Evolutionary conservation across 2,888 invertebrate species (phyloP).

Genomic region (Lamellibrachia satsuma): DNA sequence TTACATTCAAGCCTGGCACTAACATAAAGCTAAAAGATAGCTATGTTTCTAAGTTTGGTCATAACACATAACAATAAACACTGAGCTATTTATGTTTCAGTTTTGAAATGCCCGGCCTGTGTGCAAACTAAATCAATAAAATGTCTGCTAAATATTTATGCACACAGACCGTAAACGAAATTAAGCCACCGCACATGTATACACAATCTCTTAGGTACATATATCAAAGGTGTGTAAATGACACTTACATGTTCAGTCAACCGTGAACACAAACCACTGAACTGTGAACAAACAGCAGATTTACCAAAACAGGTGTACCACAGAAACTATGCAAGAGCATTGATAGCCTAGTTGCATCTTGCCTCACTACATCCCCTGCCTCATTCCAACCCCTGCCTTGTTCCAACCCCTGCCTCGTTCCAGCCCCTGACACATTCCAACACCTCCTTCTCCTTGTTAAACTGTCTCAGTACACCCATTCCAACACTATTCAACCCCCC

Average conservation of each 20-base stretch:
- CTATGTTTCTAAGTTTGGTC: background rate
- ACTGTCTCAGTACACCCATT: too few species aligned
- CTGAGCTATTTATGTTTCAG: background rate
- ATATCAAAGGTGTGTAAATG: background rate
- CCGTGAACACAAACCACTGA: background rate
- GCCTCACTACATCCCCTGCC: too few species aligned
- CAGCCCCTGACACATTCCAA: too few species aligned
- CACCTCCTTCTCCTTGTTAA: too few species aligned
- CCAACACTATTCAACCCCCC: too few species aligned
- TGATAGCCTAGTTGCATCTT: too few species aligned
- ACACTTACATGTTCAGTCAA: background rate
- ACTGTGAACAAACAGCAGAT: background rate
- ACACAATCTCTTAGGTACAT: background rate
- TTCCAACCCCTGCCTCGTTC: too few species aligned
- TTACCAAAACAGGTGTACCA: too few species aligned
- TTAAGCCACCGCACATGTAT: background rate
- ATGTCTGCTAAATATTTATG: background rate
- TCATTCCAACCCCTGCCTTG: too few species aligned
- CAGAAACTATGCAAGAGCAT: too few species aligned
- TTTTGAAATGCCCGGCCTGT: background rate
- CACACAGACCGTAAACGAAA: background rate
- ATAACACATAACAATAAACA: background rate
- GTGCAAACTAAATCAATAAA: conserved; percentile 13
- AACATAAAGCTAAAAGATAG: background rate
- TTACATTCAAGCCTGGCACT: too few species aligned